Evolutionary conservation across 2,113 vertebrate species (phyloP), one percentile per base, ranked within the genome.

Genomic region (Tonatia bakeri): DNA sequence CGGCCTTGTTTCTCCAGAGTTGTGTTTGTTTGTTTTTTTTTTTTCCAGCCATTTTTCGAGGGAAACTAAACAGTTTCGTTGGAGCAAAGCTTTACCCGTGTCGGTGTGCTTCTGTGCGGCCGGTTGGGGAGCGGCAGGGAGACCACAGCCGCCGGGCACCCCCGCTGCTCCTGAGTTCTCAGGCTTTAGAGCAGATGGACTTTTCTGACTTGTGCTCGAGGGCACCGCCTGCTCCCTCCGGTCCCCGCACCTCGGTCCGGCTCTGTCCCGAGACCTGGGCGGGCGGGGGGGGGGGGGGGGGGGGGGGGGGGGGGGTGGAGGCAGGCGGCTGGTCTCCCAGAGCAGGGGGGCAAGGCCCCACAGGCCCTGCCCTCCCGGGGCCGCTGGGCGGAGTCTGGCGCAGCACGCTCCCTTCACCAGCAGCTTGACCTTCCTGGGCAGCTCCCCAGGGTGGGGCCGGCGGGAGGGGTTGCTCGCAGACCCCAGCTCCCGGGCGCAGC

Each of bases 1-100:
- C 95, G 94, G 98, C 98, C 96, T 98, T 98, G 98, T 98, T 98
- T 99, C 98, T 98, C 98, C 98, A 97, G 98, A 98, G 92, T 96
- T 98, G 97, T 98, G 95, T 98, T 98, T 94, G 4, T 43, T 43
- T n/a, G n/a, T n/a, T 43, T 43, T 43, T 43, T 43, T 43, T 97
- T 90, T 59, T 59, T 96, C 97, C 97, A 96, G 96, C 90, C 95
- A 92, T 97, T 98, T 98, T 98, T 98, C 94, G 97, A 98, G 98
- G 98, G 98, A 98, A 98, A 98, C 98, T 97, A 96, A 98, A 96
- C 45, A 15, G 40, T 70, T 80, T 92, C 94, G 97, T 94, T 96
- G 40, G 87, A 95, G 97, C 94, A 90, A 96, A 95, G 96, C 76
- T 33, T 64, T 80, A 59, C 61, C 70, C 70, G 94, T 96, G 96